A percentile compares a stretch with the other conserved stretches of the same genome.
Evolutionary conservation across 2,888 invertebrate genomes (phyloP).

Genomic region (Xanthia togata): DNA sequence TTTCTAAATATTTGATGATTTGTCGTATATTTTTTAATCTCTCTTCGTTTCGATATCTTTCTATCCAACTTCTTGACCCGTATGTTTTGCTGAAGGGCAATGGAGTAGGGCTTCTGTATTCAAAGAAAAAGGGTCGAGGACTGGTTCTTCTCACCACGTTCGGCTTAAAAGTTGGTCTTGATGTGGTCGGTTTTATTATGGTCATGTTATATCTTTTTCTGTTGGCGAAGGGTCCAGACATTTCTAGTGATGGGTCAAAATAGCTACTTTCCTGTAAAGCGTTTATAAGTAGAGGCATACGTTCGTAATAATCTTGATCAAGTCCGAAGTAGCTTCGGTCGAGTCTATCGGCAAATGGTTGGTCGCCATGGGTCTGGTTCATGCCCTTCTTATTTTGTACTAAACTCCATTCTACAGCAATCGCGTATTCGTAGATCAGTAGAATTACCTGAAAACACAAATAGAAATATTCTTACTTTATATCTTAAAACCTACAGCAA

Average conservation of each 20-base stretch:
- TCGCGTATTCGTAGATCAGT: slow-evolving; percentile 88
- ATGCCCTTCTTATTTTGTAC: slow-evolving; percentile 79
- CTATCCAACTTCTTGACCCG: slow-evolving; percentile 84
- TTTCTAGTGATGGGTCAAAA: slow-evolving; percentile 77
- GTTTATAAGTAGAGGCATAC: slow-evolving; percentile 87
- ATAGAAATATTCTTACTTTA: slow-evolving; percentile 5
- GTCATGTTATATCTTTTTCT: slow-evolving; percentile 63
- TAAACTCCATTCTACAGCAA: slow-evolving; percentile 86
- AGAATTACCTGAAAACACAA: slow-evolving; percentile 86
- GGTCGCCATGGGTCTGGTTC: slow-evolving; percentile 70
- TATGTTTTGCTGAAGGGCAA: slow-evolving; percentile 83
- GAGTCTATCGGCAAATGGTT: slow-evolving; percentile 84
- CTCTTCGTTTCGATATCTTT: slow-evolving; percentile 85
- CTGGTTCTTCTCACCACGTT: slow-evolving; percentile 81
- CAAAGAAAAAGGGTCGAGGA: slow-evolving; percentile 88
- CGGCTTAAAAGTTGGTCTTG: slow-evolving; percentile 66
- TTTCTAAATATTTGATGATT: slow-evolving; percentile 86
- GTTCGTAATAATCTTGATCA: slow-evolving; percentile 87
- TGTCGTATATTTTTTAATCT: slow-evolving; percentile 85
- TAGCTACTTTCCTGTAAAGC: slow-evolving; percentile 85
- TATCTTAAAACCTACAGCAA: background rate
- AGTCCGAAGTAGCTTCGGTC: slow-evolving; percentile 85
- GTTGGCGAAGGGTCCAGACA: slow-evolving; percentile 63
- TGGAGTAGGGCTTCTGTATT: slow-evolving; percentile 83
- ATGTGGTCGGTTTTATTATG: slow-evolving; percentile 61